Conservation (phyloP, 1,140 invertebrate species). For the Epicauta chinensis region DNA sequence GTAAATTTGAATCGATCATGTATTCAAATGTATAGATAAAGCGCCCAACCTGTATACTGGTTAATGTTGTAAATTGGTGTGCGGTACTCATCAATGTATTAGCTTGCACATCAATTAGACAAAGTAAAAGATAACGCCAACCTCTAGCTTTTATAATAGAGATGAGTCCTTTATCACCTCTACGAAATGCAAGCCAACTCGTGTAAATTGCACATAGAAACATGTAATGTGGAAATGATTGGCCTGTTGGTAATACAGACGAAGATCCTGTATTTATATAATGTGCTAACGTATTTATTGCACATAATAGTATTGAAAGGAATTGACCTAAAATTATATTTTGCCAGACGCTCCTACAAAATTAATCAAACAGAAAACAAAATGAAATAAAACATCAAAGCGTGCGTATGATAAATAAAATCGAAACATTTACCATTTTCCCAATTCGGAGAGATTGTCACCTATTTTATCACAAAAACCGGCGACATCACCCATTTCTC, state of each 20-base stretch:
- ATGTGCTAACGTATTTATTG: conserved; percentile 69
- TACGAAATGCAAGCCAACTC: conserved; percentile 64
- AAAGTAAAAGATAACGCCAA: conserved; percentile 68
- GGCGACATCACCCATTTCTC: conserved; percentile 36
- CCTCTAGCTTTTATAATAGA: conserved; percentile 62
- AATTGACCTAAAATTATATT: conserved; percentile 71
- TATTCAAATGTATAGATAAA: conserved; percentile 5
- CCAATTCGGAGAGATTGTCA: conserved; percentile 57
- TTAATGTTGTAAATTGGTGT: conserved; percentile 61
- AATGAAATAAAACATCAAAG: conserved; percentile 5
- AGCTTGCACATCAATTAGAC: conserved; percentile 74
- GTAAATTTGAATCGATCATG: conserved; percentile 31
- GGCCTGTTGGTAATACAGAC: conserved; percentile 67
- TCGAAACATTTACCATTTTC: conserved; percentile 53
- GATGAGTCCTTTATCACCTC: conserved; percentile 54
- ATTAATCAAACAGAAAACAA: conserved; percentile 10
- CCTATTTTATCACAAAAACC: conserved; percentile 59
- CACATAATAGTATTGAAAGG: conserved; percentile 66
- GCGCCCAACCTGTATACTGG: conserved; percentile 53
- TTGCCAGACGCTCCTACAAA: conserved; percentile 64
- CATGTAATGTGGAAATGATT: conserved; percentile 75
- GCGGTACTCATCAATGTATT: conserved; percentile 69
- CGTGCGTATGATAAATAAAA: background rate
- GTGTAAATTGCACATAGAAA: conserved; percentile 70
- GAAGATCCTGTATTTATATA: conserved; percentile 62